A percentile compares a stretch with the other conserved stretches of the same genome.
Evolutionary conservation across 2,797 vertebrate species (phyloP).

Genomic region (Prionace glauca): DNA sequence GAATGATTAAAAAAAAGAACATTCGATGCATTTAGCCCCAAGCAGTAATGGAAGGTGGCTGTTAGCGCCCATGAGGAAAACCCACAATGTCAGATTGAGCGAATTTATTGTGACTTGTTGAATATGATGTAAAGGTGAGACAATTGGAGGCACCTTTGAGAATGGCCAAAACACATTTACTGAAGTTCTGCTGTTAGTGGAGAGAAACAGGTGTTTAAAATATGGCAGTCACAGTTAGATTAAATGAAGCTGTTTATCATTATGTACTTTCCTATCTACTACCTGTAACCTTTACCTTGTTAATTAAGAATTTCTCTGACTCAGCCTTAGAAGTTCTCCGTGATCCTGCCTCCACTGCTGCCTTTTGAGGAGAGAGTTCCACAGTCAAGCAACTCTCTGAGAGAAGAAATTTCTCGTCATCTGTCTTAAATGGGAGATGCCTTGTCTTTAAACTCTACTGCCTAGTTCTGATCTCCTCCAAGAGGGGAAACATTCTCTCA

Average conservation of each 20-base stretch:
- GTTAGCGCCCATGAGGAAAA: not conserved
- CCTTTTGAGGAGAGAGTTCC: too few relatives aligned
- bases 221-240: not conserved
- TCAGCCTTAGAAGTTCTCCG: too few relatives aligned
- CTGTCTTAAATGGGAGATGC: too few relatives aligned
- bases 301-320: too few relatives aligned
- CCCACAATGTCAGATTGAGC: not conserved
- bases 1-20: not conserved
- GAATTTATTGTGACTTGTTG: not conserved
- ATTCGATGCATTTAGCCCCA: not conserved
- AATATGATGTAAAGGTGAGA: not conserved
- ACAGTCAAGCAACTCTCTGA: too few relatives aligned
- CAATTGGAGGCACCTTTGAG: not conserved
- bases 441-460: too few relatives aligned
- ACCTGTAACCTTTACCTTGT: too few relatives aligned
- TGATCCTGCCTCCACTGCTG: too few relatives aligned
- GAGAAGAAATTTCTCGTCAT: too few relatives aligned
- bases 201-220: not conserved
- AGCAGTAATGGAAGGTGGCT: not conserved
- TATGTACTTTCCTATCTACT: too few relatives aligned
- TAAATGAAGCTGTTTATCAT: not conserved
- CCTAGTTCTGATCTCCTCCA: too few relatives aligned
- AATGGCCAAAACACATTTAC: not conserved
- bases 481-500: too few relatives aligned
- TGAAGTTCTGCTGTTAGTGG: not conserved